These are phyloP conservation scores for Metalampra italica DNA, from an alignment of 2,888 invertebrate species.

Conservation along the genomic window DNA sequence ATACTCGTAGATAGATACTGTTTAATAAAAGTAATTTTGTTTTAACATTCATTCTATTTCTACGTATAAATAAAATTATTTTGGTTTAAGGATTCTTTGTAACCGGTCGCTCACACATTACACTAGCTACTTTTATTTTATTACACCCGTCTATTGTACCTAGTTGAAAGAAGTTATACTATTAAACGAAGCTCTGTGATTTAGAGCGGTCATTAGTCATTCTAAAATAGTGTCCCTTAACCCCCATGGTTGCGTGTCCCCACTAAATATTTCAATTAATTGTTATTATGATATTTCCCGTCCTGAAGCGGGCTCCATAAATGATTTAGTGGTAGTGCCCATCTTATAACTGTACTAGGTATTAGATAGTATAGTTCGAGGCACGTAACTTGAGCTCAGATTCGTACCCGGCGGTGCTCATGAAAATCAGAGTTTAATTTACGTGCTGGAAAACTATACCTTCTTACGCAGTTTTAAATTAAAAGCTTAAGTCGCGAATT, in stretches of 20 bases:
- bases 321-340: conserved; percentile 26
- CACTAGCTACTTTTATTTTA: background rate
- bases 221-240: conserved; percentile 24
- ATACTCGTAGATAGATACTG: too few relatives aligned
- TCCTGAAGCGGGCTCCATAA: conserved; percentile 34
- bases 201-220: conserved; percentile 10
- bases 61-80: too few relatives aligned
- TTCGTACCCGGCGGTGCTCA: background rate
- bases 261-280: conserved; percentile 64
- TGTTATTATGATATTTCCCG: conserved; percentile 51
- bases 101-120: background rate
- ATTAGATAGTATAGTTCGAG: background rate
- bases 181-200: background rate
- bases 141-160: background rate
- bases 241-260: conserved; percentile 44
- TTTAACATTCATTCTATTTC: background rate
- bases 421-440: too few relatives aligned
- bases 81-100: too few relatives aligned
- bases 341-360: too few relatives aligned
- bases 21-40: background rate
- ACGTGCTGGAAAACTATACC: too few relatives aligned
- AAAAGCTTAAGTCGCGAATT: conserved; percentile 3
- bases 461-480: background rate
- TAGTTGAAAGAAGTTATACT: background rate
- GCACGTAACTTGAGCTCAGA: background rate